Evolutionary conservation across 2,888 invertebrate species (phyloP).

Genomic region (Quadroppia sp.): DNA sequence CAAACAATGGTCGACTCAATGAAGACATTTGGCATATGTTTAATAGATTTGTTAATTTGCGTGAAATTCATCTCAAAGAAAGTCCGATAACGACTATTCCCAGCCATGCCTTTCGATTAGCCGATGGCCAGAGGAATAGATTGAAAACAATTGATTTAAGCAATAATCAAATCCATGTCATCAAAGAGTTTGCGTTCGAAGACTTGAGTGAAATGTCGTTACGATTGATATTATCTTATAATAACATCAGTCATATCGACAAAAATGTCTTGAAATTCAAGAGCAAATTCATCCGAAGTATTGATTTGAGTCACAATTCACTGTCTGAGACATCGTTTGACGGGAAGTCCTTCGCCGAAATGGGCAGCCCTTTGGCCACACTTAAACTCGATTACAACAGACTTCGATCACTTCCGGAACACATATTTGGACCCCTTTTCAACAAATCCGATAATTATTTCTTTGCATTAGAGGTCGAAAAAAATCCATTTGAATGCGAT

Average conservation of each 20-base stretch:
- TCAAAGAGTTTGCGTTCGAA: conserved; percentile 14
- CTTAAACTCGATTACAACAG: neutral
- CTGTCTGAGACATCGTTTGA: neutral
- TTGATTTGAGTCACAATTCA: conserved; percentile 11
- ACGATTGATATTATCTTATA: neutral
- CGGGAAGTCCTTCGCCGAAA: neutral
- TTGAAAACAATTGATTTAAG: neutral
- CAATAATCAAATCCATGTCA: neutral
- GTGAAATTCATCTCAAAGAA: neutral
- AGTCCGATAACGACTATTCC: neutral
- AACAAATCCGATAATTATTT: neutral
- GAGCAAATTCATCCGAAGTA: neutral
- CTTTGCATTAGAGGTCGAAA: neutral
- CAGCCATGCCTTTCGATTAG: neutral
- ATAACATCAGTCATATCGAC: neutral
- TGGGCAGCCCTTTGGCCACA: conserved; percentile 18
- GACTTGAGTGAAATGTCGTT: neutral
- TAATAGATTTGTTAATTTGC: conserved; percentile 3
- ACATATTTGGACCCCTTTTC: conserved; percentile 6
- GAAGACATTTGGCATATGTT: neutral
- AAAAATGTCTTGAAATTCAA: neutral
- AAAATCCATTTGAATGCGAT: conserved; percentile 10
- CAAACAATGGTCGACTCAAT: neutral
- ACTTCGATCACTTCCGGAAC: neutral
- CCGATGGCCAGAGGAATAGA: neutral